Evolutionary conservation across 2,113 vertebrate species (phyloP), one percentile per base, ranked within the genome.

Genomic region (Prunella fulvescens): DNA sequence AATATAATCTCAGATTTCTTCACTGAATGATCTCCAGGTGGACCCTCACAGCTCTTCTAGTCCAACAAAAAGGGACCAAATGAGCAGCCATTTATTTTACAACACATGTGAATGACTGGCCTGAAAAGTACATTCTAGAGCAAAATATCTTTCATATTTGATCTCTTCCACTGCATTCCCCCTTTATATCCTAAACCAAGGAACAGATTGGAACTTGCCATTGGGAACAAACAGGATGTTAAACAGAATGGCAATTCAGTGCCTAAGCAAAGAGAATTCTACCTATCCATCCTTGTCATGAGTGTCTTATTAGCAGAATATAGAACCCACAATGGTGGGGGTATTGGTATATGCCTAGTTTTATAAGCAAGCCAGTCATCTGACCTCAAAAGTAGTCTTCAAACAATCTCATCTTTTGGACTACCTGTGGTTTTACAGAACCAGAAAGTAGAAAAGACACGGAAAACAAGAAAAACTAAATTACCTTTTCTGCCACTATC

Each of bases 401-500:
- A 73, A 92, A 44, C n/a, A 72, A 66, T 28, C 10, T 42, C 18
- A 1, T 56, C 28, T 42, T 84, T 53, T 45, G 45, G 29, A 33
- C 28, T 57, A 35, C 16, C 31, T 65, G n/a, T 42, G 23, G 25
- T 58, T 95, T 82, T 71, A 61, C 26, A 86, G 33, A 95, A 86
- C 42, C 26, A 47, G 33, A 79, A 65, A 45, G 25, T 31, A 58
- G 33, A 58, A 17, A 39, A 92, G 31, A 18, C 23, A 88, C n/a
- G 7, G 26, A 35, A 50, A 83, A 61, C n/a, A 1, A 29, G 17
- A n/a, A 80, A 57, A 39, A 29, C 19, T 10, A 50, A 61, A 3
- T 35, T 97, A 99, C 99, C 98, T 99, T 99, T 95, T 99, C 99
- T 70, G 96, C 91, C 9, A 98, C 98, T 80, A 99, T 95, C 57